These are phyloP conservation scores for Mystacornis crossleyi DNA, from an alignment of 2,113 vertebrate genomes.

Conservation along the genomic window DNA sequence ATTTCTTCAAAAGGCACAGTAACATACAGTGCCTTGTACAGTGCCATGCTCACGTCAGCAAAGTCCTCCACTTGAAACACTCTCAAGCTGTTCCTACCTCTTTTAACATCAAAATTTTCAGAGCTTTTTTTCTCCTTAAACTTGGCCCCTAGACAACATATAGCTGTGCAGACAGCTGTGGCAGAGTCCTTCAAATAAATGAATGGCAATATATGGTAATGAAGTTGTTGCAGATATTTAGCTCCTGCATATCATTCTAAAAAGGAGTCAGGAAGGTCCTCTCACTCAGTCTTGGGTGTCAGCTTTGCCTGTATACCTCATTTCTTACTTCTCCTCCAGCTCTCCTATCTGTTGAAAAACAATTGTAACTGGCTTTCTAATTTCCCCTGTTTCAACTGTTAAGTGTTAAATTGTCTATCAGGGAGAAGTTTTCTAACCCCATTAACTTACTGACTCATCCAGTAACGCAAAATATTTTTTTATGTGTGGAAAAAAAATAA, in stretches of 20 bases:
- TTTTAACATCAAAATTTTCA: not conserved
- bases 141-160: not conserved
- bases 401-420: not conserved
- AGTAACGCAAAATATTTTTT: not conserved
- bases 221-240: not conserved
- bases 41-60: not conserved
- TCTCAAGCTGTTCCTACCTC: not conserved
- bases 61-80: not conserved
- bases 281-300: not conserved
- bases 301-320: not conserved
- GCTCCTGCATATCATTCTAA: not conserved
- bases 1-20: not conserved
- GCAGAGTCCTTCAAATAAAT: not conserved
- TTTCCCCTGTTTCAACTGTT: not conserved
- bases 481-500: not conserved
- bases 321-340: not conserved
- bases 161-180: not conserved
- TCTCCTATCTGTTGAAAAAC: not conserved
- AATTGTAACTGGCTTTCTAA: not conserved
- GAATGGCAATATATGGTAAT: not conserved
- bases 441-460: not conserved
- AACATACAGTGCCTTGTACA: not conserved
- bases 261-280: not conserved
- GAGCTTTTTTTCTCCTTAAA: not conserved
- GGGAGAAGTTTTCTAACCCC: not conserved